Conservation (phyloP, 2,888 invertebrate genomes). For the Nezara viridula region DNA sequence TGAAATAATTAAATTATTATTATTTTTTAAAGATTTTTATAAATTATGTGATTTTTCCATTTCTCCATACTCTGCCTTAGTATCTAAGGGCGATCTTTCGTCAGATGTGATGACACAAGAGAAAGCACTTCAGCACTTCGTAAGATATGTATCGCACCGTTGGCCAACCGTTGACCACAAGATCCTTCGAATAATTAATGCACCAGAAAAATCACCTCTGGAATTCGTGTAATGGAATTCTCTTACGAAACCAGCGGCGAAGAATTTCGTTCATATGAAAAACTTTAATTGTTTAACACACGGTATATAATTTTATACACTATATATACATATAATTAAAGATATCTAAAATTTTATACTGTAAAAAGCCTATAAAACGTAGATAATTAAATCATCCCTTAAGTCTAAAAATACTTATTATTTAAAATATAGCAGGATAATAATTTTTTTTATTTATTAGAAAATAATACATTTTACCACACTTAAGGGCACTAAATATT, state of each 20-base stretch:
- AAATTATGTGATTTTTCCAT: no score
- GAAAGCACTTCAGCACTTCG: background rate
- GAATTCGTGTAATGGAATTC: background rate
- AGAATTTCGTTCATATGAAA: background rate
- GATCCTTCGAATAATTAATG: background rate
- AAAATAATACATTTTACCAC: no score
- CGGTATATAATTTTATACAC: no score
- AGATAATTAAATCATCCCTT: no score
- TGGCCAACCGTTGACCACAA: slow-evolving; percentile 12
- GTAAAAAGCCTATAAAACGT: background rate
- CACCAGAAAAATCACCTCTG: background rate
- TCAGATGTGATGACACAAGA: slow-evolving; percentile 6
- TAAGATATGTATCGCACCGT: slow-evolving; percentile 13
- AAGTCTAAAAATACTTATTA: no score
- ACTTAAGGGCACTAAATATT: no score
- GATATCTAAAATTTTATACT: background rate
- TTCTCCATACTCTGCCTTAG: no score
- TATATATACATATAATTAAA: no score
- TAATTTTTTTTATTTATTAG: no score
- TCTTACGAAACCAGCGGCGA: background rate
- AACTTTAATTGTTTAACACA: background rate
- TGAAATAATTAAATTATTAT: no score
- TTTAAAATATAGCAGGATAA: no score
- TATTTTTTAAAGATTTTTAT: no score
- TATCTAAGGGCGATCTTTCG: background rate